Evolutionary conservation across 1,140 invertebrate genomes (phyloP), one percentile per base, ranked within the genome.

Genomic region (Drosophila sucinea): DNA sequence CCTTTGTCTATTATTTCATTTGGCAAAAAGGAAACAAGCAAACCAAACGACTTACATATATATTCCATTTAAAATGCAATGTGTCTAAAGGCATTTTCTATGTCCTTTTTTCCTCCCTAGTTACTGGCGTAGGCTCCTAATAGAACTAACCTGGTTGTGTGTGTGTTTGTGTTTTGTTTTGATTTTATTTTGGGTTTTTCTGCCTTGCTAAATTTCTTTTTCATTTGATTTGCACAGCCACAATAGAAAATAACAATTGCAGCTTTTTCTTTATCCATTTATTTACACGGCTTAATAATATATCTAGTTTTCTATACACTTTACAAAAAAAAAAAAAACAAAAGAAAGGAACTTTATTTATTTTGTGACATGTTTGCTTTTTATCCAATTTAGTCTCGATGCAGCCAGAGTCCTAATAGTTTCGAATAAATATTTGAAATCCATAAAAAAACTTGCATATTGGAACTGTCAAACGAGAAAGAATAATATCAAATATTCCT

Each of bases 1-100:
- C 84, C 83, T 87, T 87, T 83, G 84, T 86, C 83, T 83, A 86
- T 86, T 86, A 86, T 83, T 87, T 83, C 84, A 85, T 85, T 85
- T 75, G 55, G 63, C 62, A 61, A 47, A 44, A 57, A 66, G 58
- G 38, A 32, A 33, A 64, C 67, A 40, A 57, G 40, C 17, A 79
- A 64, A 51, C 61, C 62, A 32, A 67, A 23, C 68, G 79, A 79
- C 72, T 83, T 86, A 86, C 83, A 89, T 73, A 87, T 81, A 89
- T 84, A 89, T 89, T 89, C 80, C 84, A 87, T 87, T 87, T 90
- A 72, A 78, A 90, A 89, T 89, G 77, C 77, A 87, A 74, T 75
- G 71, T 72, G 73, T 55, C 61, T 61, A 62, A 76, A 66, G 78
- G 62, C 66, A 65, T 79, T 68, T 70, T 44, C 70, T 56, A 27